Base-by-base conservation (phyloP, 2,888 invertebrate genomes). In the Microplitis deprimator region DNA sequence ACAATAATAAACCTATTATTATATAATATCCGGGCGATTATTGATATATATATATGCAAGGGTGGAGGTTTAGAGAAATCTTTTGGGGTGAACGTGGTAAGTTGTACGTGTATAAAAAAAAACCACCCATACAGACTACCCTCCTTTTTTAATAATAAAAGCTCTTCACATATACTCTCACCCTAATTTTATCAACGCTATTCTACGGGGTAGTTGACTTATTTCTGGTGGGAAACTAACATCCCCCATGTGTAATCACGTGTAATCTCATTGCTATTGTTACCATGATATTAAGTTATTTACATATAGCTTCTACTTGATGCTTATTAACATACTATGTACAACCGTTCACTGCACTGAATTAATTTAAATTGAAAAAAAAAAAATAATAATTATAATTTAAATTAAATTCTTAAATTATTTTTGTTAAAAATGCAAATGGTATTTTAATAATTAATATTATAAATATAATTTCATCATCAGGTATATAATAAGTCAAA, bases 261-360 rank as follows among this genome's bases (percentile, higher is more conserved):
- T 87, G 88, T 89, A 88, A 89, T 88, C 87, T 88, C 83, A 81
- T 81, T 85, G 86, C 87, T 88, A 62, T 29, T 65, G 65, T 65
- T 29, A 65, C 65, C 29, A 88, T 86, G 86, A 88, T 85, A 87
- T 85, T 83, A 81, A 79, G 79, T 82, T 81, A 88, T 89, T 87
- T 88, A 85, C 88, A 88, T 88, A 87, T 84, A 59, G 67, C 10
- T 59, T 62, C 69, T 40, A 40, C 67, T 39, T 39, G 67, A n/a
- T 38, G 7, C 67, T n/a, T 6, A 67, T 67, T 67, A 67, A 38
- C 67, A 67, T 50, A 50, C 5, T 50, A 64, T 64, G 5, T 64
- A 64, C 7, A 16, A 8, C 17, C n/a, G 7, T 64, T 20, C 16
- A 64, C 7, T 64, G 17, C n/a, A 29, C 29, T 69, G 69, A 50